These are phyloP conservation scores for Ochropleura leucogaster DNA, from an alignment of 2,888 invertebrate species.

Conservation along the genomic window DNA sequence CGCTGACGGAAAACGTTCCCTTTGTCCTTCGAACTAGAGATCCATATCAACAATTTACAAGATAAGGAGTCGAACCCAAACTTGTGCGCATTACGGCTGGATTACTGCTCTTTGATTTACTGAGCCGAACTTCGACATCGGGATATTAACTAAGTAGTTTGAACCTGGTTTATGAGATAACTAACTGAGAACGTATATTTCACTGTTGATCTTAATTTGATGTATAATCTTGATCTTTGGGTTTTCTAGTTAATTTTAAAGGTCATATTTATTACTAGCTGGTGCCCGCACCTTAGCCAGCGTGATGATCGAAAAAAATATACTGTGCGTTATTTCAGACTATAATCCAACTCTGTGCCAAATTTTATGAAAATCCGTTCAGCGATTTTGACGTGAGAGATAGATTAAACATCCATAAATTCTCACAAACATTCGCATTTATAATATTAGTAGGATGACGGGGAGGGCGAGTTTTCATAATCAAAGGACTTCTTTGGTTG, in stretches of 20 bases:
- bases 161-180: constrained; percentile 49
- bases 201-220: constrained; percentile 10
- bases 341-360: too few relatives aligned
- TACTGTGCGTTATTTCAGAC: too few relatives aligned
- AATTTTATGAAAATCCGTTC: too few relatives aligned
- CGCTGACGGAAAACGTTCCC: neutral
- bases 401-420: too few relatives aligned
- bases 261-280: neutral
- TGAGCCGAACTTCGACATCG: constrained; percentile 40
- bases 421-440: too few relatives aligned
- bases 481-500: too few relatives aligned
- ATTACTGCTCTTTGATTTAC: constrained; percentile 64
- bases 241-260: neutral
- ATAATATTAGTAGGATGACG: too few relatives aligned
- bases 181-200: constrained; percentile 6
- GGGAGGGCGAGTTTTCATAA: too few relatives aligned
- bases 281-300: too few relatives aligned
- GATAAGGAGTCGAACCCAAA: constrained; percentile 57
- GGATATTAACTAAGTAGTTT: constrained; percentile 52
- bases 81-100: constrained; percentile 50
- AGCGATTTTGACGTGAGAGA: too few relatives aligned
- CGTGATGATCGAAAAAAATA: too few relatives aligned
- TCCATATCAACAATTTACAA: constrained; percentile 48
- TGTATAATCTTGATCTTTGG: constrained; percentile 30
- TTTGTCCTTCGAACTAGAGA: constrained; percentile 45